Evolutionary conservation across 2,888 invertebrate genomes (phyloP), one percentile per base, ranked within the genome.

Genomic region (Tridacna crocea): DNA sequence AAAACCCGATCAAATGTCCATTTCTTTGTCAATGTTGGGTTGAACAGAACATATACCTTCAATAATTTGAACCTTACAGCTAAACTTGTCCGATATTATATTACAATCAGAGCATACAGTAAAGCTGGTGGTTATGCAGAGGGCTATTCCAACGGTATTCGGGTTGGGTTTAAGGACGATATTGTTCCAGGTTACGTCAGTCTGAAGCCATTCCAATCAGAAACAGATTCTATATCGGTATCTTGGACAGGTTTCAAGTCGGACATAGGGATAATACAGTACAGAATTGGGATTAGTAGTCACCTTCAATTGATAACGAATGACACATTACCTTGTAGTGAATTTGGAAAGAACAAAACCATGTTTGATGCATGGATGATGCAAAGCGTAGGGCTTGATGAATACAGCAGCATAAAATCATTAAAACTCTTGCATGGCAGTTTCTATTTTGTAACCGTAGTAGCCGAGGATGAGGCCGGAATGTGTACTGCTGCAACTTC

Each of bases 101-200:
- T 91, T 27, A 91, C 91, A 13, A 91, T 92, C 6, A 80, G 91
- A 24, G 90, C 88, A 12, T 84, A 88, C 77, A 91, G 90, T 61
- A 74, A 77, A 22, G 90, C 91, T 19, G 90, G 90, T 12, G 89
- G 91, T 15, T 83, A 82, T 72, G 86, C 85, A 12, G 91, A 91
- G 82, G 88, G 84, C 17, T 87, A 84, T 61, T 90, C 91, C 0
- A 91, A 91, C 74, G 92, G 92, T 11, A 84, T 92, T 26, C 79
- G 79, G 48, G 91, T 89, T 11, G 91, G 91, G 4, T 89, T 77
- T 72, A 63, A 76, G 15, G 87, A 84, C 36, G 85, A 72, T 12
- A 83, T 90, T 22, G 78, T 76, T 10, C 79, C 84, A 11, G 90
- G 90, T 11, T 61, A 36, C 6, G 66, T 90, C 17, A 81, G 80